Evolutionary conservation across 2,113 vertebrate genomes (phyloP).

Genomic region (Dromaius novaehollandiae): DNA sequence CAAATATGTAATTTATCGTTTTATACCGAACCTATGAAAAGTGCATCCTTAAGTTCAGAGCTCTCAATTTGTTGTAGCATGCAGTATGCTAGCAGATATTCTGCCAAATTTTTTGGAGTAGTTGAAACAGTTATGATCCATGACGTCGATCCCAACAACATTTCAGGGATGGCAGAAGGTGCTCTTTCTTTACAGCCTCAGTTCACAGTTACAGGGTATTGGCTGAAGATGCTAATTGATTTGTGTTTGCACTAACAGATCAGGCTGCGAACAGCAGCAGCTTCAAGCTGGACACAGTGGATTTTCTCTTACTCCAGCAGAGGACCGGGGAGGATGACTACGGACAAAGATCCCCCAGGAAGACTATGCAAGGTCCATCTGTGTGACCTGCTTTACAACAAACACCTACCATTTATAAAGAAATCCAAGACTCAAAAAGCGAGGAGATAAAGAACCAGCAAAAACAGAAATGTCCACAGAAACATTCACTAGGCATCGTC

Average conservation of each 20-base stretch:
- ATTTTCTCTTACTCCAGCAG: background rate
- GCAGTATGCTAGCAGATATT: background rate
- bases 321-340: background rate
- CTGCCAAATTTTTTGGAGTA: fast-evolving
- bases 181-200: background rate
- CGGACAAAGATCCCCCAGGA: background rate
- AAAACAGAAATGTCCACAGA: background rate
- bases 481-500: background rate
- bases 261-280: background rate
- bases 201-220: background rate
- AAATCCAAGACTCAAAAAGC: background rate
- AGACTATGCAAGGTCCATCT: background rate
- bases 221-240: background rate
- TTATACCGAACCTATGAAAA: background rate
- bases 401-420: background rate
- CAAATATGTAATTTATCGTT: background rate
- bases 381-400: background rate
- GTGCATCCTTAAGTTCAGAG: background rate
- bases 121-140: background rate
- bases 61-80: background rate
- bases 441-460: background rate
- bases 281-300: background rate
- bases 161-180: background rate
- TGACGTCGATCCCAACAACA: background rate
- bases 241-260: background rate